These are phyloP conservation scores for Jordanella pulchra DNA, from an alignment of 2,797 vertebrate species.

Conservation along the genomic window DNA sequence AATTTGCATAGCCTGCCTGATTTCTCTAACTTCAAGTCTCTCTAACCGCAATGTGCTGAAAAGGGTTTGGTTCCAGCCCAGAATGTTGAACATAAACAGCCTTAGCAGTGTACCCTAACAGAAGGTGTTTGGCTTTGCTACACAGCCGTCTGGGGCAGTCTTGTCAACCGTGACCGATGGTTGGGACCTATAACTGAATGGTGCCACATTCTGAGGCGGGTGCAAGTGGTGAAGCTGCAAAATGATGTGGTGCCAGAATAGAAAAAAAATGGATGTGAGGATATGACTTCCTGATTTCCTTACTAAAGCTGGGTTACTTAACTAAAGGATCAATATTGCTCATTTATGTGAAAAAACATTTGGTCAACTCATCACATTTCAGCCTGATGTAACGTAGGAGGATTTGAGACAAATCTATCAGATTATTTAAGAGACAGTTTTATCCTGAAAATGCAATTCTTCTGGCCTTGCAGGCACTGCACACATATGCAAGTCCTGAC, in stretches of 20 bases:
- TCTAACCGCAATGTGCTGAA: conserved; percentile 36
- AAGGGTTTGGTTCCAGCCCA: conserved; percentile 35
- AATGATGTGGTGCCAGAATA: conserved; percentile 9
- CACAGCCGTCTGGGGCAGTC: conserved; percentile 60
- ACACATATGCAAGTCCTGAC: too few relatives aligned
- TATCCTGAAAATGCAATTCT: too few relatives aligned
- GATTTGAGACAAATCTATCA: neutral
- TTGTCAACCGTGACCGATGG: conserved; percentile 42
- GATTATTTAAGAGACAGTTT: neutral
- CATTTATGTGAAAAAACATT: accelerated
- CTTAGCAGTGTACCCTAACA: conserved; percentile 61
- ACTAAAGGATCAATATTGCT: neutral
- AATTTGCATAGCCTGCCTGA: conserved; percentile 24
- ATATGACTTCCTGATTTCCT: conserved; percentile 1
- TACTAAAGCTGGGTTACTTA: neutral
- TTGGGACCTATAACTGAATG: conserved; percentile 34
- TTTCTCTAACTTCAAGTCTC: conserved; percentile 41
- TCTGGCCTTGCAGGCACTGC: too few relatives aligned
- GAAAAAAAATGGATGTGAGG: neutral
- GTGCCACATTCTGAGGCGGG: neutral
- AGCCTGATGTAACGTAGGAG: neutral
- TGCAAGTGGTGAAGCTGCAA: conserved; percentile 11
- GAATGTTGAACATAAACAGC: conserved; percentile 70
- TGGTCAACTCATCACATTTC: neutral
- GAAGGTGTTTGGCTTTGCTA: conserved; percentile 67